Evolutionary conservation across 2,888 invertebrate genomes (phyloP).

Genomic region (Pterostichus niger): DNA sequence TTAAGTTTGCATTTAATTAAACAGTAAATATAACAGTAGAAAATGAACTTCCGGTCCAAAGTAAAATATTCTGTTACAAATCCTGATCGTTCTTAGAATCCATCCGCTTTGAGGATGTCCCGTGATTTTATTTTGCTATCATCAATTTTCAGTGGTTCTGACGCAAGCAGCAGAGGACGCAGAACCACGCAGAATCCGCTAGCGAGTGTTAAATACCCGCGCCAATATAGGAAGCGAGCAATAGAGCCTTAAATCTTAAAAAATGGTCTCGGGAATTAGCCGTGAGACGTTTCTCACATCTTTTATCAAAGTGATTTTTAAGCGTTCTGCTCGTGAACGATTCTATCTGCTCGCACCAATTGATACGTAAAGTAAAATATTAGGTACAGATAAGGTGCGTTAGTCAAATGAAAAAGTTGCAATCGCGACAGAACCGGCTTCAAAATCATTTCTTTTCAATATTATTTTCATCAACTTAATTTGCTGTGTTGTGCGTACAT

Average conservation of each 20-base stretch:
- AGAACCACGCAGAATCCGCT: neutral
- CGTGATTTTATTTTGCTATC: conserved; percentile 50
- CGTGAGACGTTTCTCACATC: conserved; percentile 47
- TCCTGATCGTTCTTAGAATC: neutral
- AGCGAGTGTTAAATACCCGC: conserved; percentile 21
- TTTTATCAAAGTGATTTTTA: conserved; percentile 57
- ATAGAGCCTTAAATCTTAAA: conserved; percentile 59
- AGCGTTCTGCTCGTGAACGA: conserved; percentile 27
- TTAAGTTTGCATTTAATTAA: too few relatives aligned
- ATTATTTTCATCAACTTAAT: too few relatives aligned
- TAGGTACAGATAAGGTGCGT: neutral
- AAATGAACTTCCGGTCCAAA: neutral
- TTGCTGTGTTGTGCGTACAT: too few relatives aligned
- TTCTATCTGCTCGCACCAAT: conserved; percentile 30
- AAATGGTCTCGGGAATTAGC: conserved; percentile 52
- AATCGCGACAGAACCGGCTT: too few relatives aligned
- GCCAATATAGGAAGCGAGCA: conserved; percentile 39
- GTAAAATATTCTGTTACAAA: conserved; percentile 20
- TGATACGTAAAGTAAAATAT: conserved; percentile 14
- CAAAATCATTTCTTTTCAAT: too few relatives aligned
- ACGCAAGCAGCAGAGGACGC: neutral
- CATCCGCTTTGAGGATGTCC: conserved; percentile 25
- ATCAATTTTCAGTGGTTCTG: conserved; percentile 55
- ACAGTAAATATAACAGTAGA: too few relatives aligned
- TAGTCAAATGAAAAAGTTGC: neutral